phyloP scores from a whole-genome alignment of 2,113 vertebrate species.

The Neofelis nebulosa region DNA sequence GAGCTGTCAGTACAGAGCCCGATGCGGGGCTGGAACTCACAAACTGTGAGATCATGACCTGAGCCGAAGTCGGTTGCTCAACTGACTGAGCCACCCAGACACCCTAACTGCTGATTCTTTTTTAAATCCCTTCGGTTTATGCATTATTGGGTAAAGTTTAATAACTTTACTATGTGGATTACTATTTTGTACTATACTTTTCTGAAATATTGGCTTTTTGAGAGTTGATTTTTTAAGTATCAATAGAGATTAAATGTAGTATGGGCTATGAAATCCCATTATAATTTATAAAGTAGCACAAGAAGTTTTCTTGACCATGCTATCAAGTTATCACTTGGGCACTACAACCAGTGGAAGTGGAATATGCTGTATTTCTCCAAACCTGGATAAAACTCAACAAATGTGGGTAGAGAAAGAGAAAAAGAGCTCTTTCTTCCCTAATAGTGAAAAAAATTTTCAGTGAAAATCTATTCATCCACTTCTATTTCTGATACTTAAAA shows the following conservation, averaged over 20 bases:
- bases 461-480: background rate
- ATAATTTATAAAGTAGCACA: background rate
- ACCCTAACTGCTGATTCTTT: background rate
- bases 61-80: too few relatives aligned
- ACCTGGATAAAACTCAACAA: conserved; percentile 5
- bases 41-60: too few relatives aligned
- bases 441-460: background rate
- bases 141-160: background rate
- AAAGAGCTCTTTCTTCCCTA: background rate
- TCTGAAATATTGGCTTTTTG: background rate
- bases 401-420: background rate
- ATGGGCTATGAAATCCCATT: background rate
- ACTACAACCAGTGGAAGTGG: background rate
- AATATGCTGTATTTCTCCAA: conserved; percentile 13
- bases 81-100: too few relatives aligned
- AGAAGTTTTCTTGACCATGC: background rate
- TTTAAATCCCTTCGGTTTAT: background rate
- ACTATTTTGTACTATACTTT: background rate
- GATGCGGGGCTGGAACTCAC: too few relatives aligned
- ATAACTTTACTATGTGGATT: background rate
- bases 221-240: background rate
- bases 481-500: background rate
- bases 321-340: background rate
- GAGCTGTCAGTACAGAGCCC: too few relatives aligned
- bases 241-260: background rate